These are phyloP conservation scores for Bombus difficillimus DNA, from an alignment of 1,140 invertebrate species.

Conservation along the genomic window DNA sequence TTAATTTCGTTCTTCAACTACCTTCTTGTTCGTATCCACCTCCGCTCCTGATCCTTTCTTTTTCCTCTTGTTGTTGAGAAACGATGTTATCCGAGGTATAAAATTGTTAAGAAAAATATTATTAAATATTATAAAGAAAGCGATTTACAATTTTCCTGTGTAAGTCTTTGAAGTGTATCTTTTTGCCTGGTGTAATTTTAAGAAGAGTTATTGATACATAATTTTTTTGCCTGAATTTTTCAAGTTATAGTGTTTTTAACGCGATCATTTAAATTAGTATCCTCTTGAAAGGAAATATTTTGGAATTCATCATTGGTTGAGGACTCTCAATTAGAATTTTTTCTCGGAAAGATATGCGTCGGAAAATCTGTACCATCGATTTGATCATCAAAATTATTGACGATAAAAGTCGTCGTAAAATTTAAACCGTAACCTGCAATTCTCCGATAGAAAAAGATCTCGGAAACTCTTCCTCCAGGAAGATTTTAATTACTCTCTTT, in stretches of 20 bases:
- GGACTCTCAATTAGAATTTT: no score
- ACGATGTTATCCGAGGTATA: background rate
- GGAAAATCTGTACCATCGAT: background rate
- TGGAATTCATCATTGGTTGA: background rate
- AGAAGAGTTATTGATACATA: no score
- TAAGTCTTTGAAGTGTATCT: no score
- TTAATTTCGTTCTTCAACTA: constrained; percentile 51
- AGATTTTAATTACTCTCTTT: background rate
- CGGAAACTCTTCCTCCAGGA: background rate
- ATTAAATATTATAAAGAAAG: background rate
- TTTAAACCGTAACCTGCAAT: no score
- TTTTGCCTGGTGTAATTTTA: no score
- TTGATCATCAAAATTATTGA: background rate
- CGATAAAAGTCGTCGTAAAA: no score
- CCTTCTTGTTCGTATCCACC: constrained; percentile 41
- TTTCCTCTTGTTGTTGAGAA: background rate
- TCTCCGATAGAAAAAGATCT: no score
- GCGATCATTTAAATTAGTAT: background rate
- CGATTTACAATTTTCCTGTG: background rate
- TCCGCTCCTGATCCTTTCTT: background rate
- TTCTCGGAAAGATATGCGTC: background rate
- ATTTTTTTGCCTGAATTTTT: no score
- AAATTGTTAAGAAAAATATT: background rate
- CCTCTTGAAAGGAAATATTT: background rate
- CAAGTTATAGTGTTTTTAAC: background rate